Evolutionary conservation across 1,140 invertebrate species (phyloP).

Genomic region (Drosophila melanica): DNA sequence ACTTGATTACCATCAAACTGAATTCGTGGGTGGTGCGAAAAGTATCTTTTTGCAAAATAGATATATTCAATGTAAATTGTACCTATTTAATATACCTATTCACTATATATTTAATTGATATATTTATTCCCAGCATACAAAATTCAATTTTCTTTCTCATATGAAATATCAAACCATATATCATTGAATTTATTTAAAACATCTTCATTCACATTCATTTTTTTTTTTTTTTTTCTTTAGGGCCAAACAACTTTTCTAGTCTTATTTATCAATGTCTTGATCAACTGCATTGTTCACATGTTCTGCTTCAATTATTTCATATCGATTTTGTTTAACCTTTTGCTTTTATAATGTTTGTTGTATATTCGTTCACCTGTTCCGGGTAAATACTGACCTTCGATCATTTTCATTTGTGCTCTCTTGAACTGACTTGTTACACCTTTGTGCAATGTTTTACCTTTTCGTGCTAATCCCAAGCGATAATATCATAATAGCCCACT

Average conservation of each 20-base stretch:
- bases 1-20: conserved; percentile 68
- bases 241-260: conserved; percentile 10
- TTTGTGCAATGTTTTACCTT: conserved; percentile 34
- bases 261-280: conserved; percentile 26
- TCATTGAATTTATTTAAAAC: conserved; percentile 21
- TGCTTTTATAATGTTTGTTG: conserved; percentile 15
- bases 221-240: conserved; percentile 2
- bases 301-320: conserved; percentile 44
- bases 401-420: conserved; percentile 25
- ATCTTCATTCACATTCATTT: conserved; percentile 7
- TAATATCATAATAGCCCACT: conserved; percentile 54
- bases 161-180: conserved; percentile 15
- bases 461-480: conserved; percentile 42
- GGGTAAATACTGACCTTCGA: conserved; percentile 29
- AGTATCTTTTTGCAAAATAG: conserved; percentile 28
- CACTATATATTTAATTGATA: no score
- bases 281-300: conserved; percentile 31
- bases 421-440: conserved; percentile 36
- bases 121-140: not conserved
- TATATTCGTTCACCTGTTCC: conserved; percentile 31
- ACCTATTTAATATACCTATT: no score
- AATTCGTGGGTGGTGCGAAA: conserved; percentile 46
- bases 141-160: not conserved
- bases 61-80: conserved; percentile 12
- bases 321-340: conserved; percentile 32